Conservation (phyloP, 2,113 vertebrate species). For the Gasterosteus nipponicus region DNA sequence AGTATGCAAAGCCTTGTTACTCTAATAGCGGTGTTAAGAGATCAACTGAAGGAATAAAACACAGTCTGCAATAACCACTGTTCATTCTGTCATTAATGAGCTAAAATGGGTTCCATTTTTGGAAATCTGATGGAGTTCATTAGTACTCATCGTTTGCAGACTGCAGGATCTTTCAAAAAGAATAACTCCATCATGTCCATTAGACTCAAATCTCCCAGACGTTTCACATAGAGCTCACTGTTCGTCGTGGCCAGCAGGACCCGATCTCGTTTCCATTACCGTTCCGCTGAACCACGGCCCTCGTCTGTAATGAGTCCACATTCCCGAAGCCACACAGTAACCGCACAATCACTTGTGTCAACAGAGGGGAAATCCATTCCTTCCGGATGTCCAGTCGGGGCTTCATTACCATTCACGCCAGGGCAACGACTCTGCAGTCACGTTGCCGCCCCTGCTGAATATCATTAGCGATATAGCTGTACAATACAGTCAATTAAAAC, state of each 20-base stretch:
- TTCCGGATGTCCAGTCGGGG: constrained; percentile 63
- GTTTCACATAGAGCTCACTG: constrained; percentile 44
- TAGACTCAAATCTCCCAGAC: constrained; percentile 55
- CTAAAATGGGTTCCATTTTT: constrained; percentile 39
- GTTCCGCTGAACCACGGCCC: constrained; percentile 57
- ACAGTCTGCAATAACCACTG: constrained; percentile 24
- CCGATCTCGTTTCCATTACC: constrained; percentile 49
- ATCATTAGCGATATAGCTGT: constrained; percentile 37
- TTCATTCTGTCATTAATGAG: constrained; percentile 49
- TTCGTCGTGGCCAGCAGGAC: constrained; percentile 60
- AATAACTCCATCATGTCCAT: constrained; percentile 57
- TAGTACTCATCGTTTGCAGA: constrained; percentile 49
- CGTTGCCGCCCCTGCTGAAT: constrained; percentile 34
- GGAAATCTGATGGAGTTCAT: constrained; percentile 54
- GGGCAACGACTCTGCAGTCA: constrained; percentile 46
- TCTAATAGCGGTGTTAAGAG: constrained; percentile 33
- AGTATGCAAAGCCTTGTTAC: constrained; percentile 15
- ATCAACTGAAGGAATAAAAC: constrained; percentile 55
- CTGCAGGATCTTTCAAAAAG: constrained; percentile 38
- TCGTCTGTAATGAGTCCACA: constrained; percentile 71
- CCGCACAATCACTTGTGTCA: constrained; percentile 78
- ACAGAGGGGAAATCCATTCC: constrained; percentile 74
- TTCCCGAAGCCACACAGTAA: constrained; percentile 69
- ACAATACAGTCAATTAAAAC: constrained; percentile 47
- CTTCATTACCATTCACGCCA: constrained; percentile 61